Conservation (phyloP, 2,113 vertebrate genomes). For the Conger conger region DNA sequence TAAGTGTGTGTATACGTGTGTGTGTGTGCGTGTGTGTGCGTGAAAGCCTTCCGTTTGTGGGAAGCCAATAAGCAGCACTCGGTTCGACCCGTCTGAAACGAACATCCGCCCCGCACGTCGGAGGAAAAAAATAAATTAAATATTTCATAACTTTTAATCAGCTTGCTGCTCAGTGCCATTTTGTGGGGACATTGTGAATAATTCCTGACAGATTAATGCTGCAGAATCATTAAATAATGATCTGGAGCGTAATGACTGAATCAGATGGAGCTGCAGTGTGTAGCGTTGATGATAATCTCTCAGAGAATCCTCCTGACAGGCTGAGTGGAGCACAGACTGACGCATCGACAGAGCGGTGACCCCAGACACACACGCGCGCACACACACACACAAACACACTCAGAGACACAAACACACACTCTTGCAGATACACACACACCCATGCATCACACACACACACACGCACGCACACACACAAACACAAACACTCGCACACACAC, state of each 20-base stretch:
- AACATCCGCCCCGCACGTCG: slow-evolving; percentile 76
- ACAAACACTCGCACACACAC: too few species aligned
- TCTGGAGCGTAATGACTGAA: slow-evolving; percentile 69
- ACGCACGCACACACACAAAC: background rate
- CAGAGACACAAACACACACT: background rate
- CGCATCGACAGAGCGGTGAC: background rate
- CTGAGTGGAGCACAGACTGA: background rate
- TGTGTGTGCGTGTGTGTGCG: slow-evolving; percentile 26
- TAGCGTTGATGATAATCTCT: background rate
- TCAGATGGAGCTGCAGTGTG: slow-evolving; percentile 45
- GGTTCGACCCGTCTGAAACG: slow-evolving; percentile 80
- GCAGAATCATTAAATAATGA: slow-evolving; percentile 74
- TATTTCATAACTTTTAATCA: slow-evolving; percentile 85
- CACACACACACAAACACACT: background rate
- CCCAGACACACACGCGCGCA: background rate
- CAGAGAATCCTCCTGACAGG: background rate
- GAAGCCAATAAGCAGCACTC: slow-evolving; percentile 73
- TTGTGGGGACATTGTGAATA: slow-evolving; percentile 70
- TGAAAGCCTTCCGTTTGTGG: slow-evolving; percentile 34
- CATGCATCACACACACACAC: background rate
- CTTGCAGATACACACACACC: background rate
- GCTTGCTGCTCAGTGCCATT: slow-evolving; percentile 57
- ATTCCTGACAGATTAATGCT: slow-evolving; percentile 74
- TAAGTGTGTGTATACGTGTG: background rate
- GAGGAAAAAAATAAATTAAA: slow-evolving; percentile 83